Evolutionary conservation across 1,140 invertebrate species (phyloP).

Genomic region (Mesaphorura yosii): DNA sequence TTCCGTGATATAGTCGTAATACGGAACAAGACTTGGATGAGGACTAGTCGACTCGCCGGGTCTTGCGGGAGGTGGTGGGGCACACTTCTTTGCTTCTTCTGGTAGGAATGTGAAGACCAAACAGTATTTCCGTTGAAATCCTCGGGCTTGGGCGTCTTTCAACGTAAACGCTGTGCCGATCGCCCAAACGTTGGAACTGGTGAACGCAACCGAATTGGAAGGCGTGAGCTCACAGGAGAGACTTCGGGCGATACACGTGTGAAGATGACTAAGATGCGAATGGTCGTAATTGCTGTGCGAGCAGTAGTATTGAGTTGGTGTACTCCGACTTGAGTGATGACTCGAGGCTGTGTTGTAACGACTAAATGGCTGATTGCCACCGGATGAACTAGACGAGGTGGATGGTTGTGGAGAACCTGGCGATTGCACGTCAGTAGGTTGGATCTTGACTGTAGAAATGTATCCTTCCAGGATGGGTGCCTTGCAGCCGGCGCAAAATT

Average conservation of each 20-base stretch:
- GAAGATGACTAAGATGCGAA: slow-evolving; percentile 27
- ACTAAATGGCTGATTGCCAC: background rate
- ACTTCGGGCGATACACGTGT: slow-evolving; percentile 27
- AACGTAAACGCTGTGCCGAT: slow-evolving; percentile 29
- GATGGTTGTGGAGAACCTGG: slow-evolving; percentile 7
- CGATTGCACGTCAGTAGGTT: slow-evolving; percentile 20
- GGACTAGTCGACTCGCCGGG: background rate
- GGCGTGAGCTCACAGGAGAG: slow-evolving; percentile 30
- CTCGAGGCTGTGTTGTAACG: background rate
- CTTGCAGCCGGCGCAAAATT: slow-evolving; percentile 30
- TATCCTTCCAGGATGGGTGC: slow-evolving; percentile 29
- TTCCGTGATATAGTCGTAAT: slow-evolving; percentile 30
- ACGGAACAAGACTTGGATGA: slow-evolving; percentile 28
- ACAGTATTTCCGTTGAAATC: slow-evolving; percentile 27
- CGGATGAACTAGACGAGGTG: slow-evolving; percentile 1
- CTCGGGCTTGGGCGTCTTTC: slow-evolving; percentile 29
- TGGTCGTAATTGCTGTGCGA: slow-evolving; percentile 30
- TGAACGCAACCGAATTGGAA: slow-evolving; percentile 29
- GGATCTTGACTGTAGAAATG: slow-evolving; percentile 31
- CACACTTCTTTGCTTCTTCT: slow-evolving; percentile 7
- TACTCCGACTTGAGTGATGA: background rate
- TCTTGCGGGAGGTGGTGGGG: background rate
- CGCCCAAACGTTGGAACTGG: slow-evolving; percentile 29
- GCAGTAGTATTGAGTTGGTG: slow-evolving; percentile 26
- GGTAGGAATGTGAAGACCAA: slow-evolving; percentile 29